Conservation (phyloP, 2,888 invertebrate species). For the Lithophane socia region DNA sequence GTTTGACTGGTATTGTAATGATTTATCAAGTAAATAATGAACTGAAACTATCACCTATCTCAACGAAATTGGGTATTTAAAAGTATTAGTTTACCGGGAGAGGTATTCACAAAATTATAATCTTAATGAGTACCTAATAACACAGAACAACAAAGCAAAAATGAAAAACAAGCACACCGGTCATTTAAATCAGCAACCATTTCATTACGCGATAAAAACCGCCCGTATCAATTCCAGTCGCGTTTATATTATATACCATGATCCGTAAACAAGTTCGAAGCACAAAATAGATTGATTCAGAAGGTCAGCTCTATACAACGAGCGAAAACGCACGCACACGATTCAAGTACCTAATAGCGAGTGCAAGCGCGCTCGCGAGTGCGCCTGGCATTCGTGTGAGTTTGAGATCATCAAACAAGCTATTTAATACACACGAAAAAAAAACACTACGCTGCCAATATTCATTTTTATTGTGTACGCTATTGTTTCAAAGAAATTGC, state of each 20-base stretch:
- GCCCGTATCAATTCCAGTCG: constrained; percentile 54
- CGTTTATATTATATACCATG: constrained; percentile 54
- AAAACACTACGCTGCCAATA: too few relatives aligned
- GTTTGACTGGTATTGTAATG: not conserved
- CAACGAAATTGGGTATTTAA: not conserved
- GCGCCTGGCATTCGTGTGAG: not conserved
- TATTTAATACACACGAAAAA: not conserved
- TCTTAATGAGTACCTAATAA: not conserved
- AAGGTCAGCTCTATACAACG: not conserved
- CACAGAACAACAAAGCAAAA: not conserved
- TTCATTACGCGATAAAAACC: constrained; percentile 64
- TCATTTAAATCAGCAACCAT: constrained; percentile 58
- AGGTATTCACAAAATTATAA: not conserved
- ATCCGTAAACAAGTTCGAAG: constrained; percentile 54
- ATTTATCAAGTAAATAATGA: not conserved
- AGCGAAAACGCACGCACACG: not conserved
- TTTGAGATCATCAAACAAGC: not conserved
- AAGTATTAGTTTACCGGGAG: not conserved
- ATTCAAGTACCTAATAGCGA: not conserved
- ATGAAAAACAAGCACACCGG: constrained; percentile 16
- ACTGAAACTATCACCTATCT: too few relatives aligned
- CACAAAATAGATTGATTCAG: constrained; percentile 13
- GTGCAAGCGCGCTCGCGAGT: not conserved
- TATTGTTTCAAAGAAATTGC: too few relatives aligned
- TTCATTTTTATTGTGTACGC: too few relatives aligned